Base-by-base conservation (phyloP, 2,888 invertebrate species). In the Drosophila merina region DNA sequence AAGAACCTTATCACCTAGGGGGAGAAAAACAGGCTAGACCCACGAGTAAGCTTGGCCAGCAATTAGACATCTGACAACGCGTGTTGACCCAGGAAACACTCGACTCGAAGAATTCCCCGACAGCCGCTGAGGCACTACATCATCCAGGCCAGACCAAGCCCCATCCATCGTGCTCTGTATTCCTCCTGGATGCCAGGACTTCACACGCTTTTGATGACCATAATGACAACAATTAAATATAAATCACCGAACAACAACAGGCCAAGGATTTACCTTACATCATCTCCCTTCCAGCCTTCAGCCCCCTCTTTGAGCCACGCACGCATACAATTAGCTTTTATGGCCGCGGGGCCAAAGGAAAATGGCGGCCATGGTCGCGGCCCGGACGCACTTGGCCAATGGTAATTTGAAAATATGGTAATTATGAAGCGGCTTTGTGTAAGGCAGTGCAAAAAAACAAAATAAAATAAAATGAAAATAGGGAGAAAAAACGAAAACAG, bases 191-290 rank as follows among this genome's bases (percentile, higher is more conserved):
- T 59, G 9, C 7, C 20, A 62, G 56, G 50, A 52, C 73, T 74
- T 74, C 57, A 68, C 82, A 73, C 66, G 49, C 66, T 74, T 83
- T 79, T 87, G 79, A 87, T 85, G 88, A 74, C 88, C 88, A 87
- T 87, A 87, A 87, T 89, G 87, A 89, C 89, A 87, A 87, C 87
- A 87, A 89, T 87, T 89, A 87, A 89, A 89, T 79, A 87, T 87
- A 87, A 87, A 87, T 87, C 87, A 87, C 86, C 76, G 74, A 45
- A 56, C 70, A 69, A 75, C 75, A 76, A 67, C 80, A 86, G 77
- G 81, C 78, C 86, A 77, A 67, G 67, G 57, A 68, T 45, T 59
- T 55, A 51, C 58, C 69, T 38, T 30, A n/a, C 38, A 51, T 10
- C 38, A 25, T 10, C 56, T 4, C 9, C 52, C 12, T 4, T 31